Conservation (phyloP, 2,797 vertebrate genomes). For the Mormyrus proboscirostris region DNA sequence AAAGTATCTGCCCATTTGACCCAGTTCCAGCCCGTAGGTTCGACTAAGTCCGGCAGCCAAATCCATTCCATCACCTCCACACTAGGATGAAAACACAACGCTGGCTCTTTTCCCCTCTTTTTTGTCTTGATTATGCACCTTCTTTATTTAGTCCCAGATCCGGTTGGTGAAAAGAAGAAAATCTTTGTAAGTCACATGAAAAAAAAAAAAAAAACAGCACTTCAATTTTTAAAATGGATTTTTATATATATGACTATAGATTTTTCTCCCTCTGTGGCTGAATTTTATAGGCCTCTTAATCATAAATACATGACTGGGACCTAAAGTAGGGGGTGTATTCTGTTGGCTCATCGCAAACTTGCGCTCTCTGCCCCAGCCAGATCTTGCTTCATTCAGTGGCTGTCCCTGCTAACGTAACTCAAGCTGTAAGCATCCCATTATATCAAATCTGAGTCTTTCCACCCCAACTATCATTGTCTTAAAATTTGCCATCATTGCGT, state of each 20-base stretch:
- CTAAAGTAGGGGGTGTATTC: neutral
- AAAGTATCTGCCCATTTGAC: neutral
- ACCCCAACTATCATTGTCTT: neutral
- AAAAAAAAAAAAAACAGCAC: constrained; percentile 24
- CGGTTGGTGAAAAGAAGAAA: neutral
- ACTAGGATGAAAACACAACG: neutral
- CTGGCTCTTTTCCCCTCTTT: neutral
- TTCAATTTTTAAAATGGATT: constrained; percentile 44
- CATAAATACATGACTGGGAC: constrained; percentile 10
- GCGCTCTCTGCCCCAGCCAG: neutral
- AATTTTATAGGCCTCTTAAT: neutral
- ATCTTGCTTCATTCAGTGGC: constrained; percentile 1
- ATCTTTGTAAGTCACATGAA: neutral
- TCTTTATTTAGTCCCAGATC: neutral
- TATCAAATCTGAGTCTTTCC: neutral
- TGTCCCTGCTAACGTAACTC: constrained; percentile 27
- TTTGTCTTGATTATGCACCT: neutral
- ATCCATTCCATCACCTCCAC: neutral
- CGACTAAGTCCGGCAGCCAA: neutral
- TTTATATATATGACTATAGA: constrained; percentile 7
- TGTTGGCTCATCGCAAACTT: neutral
- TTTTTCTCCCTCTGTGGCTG: constrained; percentile 6
- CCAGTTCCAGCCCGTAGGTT: neutral
- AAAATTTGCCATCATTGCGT: constrained; percentile 20
- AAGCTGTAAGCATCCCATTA: constrained; percentile 20